Base-by-base conservation (phyloP, 2,888 invertebrate species). In the Epistrophella euchroma region DNA sequence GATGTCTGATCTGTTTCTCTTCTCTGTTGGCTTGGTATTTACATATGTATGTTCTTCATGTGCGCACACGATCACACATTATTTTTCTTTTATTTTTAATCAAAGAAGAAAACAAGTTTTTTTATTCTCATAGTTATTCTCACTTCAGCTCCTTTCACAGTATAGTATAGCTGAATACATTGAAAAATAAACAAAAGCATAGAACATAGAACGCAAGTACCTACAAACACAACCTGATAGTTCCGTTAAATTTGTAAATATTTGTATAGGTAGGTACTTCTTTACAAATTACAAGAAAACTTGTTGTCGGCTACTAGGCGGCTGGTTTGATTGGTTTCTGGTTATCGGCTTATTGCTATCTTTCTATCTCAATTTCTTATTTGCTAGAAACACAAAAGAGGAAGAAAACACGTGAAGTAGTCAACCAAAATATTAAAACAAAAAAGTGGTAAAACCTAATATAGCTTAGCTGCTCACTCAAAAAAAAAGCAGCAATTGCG, bases 101-200 rank as follows among this genome's bases (percentile, higher is more conserved):
- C 19, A 7, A 60, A 60, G n/a, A 62, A 22, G n/a, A 62, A 58
- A 37, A 62, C 62, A 43, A 28, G 62, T 62, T 45, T 43, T n/a
- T 10, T 32, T n/a, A 7, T 17, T 11, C 47, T 19, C 47, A 22
- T 11, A 22, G 19, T 19, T 19, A 4, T 11, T 15, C 13, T 58
- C 35, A 37, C 22, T 43, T 45, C 17, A 43, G 6, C 43, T 4
- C 32, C 15, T 43, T 22, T 17, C 13, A 35, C 10, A 15, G 50
- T 32, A 32, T 13, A n/a, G n/a, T n/a, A 25, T 11, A 28, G 62
- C 43, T 62, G 43, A 62, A 45, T 62, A 10, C 2, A 45, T 47
- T 1, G 2, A 17, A 43, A 28, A 62, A 64, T 9, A 64, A 17
- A 43, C 45, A 64, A 45, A 11, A 64, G 32, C 45, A 32, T 15